phyloP scores from a whole-genome alignment of 2,113 vertebrate genomes.

The Danionella cerebrum region DNA sequence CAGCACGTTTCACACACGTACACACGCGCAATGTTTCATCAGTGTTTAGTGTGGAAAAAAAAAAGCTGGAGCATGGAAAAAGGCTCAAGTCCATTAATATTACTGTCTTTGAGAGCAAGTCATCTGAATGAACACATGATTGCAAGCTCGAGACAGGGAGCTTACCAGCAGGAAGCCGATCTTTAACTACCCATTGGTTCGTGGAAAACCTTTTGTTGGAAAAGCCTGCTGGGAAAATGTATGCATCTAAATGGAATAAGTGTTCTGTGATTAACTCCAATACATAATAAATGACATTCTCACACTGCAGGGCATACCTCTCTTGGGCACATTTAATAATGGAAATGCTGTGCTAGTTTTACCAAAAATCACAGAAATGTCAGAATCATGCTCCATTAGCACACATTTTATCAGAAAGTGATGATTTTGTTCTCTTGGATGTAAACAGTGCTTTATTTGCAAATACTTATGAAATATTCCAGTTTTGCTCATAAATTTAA shows the following conservation, averaged over 20 bases:
- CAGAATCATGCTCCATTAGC: too few species aligned
- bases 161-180: not conserved
- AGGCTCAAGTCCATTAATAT: not conserved
- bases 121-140: slow-evolving; percentile 13
- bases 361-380: too few species aligned
- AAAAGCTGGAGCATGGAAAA: slow-evolving; percentile 14
- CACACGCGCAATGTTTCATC: too few species aligned
- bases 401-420: too few species aligned
- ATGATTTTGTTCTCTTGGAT: too few species aligned
- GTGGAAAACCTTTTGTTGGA: not conserved
- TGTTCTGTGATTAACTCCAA: not conserved
- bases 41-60: too few species aligned
- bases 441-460: too few species aligned
- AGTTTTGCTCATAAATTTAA: not conserved
- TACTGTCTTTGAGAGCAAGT: not conserved
- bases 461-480: too few species aligned
- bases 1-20: too few species aligned
- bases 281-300: not conserved
- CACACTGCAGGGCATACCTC: not conserved
- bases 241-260: not conserved
- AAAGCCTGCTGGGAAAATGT: not conserved
- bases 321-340: not conserved
- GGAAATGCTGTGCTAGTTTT: not conserved
- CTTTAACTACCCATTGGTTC: not conserved
- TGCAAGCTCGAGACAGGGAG: not conserved